Evolutionary conservation across 2,797 vertebrate genomes (phyloP).

Genomic region (Gobionotothen gibberifrons): DNA sequence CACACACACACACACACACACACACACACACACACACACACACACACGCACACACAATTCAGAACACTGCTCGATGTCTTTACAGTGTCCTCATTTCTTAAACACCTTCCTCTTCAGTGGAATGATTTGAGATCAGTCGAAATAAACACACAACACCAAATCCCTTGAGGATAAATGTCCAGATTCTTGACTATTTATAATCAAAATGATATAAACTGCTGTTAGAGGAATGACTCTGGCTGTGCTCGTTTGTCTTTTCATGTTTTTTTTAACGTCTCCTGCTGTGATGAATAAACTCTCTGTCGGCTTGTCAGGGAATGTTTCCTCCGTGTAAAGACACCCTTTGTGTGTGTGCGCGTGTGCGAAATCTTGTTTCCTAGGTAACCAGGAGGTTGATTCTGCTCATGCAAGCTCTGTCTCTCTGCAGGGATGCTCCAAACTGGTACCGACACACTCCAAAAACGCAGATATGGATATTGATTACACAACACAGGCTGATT

Average conservation of each 20-base stretch:
- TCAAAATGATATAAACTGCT: constrained; percentile 32
- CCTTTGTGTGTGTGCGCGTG: neutral
- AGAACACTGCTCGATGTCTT: constrained; percentile 62
- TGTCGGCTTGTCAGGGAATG: constrained; percentile 26
- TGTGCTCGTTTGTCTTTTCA: constrained; percentile 20
- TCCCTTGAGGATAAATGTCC: constrained; percentile 36
- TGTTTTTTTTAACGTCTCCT: constrained; percentile 24
- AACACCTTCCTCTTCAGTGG: constrained; percentile 36
- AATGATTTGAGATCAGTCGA: constrained; percentile 45
- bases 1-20: no score
- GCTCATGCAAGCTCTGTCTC: constrained; percentile 35
- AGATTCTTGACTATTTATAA: constrained; percentile 40
- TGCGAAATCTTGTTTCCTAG: constrained; percentile 82
- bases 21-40: neutral
- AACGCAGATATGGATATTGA: constrained; percentile 22
- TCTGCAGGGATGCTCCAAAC: constrained; percentile 56
- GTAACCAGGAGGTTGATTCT: constrained; percentile 77
- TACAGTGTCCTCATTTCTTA: constrained; percentile 64
- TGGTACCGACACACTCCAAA: constrained; percentile 36
- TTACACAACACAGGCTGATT: constrained; percentile 11
- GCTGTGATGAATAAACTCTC: constrained; percentile 51
- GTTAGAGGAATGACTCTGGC: constrained; percentile 1
- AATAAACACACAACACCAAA: constrained; percentile 26
- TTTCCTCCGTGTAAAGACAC: constrained; percentile 27
- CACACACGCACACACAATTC: constrained; percentile 67